Evolutionary conservation across 1,140 invertebrate genomes (phyloP).

Genomic region (Drosophila nigromelanica): DNA sequence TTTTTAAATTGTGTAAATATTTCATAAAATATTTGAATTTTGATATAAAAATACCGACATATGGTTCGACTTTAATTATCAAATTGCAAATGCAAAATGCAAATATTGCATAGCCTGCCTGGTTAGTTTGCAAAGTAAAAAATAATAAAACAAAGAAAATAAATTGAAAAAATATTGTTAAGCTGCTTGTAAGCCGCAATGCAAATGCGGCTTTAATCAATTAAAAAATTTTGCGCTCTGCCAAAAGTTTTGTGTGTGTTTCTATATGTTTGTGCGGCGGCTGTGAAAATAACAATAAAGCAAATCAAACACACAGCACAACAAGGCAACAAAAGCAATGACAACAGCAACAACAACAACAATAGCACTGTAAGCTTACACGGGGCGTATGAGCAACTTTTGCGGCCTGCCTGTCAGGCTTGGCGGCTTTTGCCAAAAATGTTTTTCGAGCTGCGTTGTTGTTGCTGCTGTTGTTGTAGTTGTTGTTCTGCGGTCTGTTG

Average conservation of each 20-base stretch:
- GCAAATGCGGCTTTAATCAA: conserved; percentile 81
- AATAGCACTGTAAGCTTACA: conserved; percentile 31
- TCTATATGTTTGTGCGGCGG: conserved; percentile 31
- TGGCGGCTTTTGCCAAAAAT: conserved; percentile 68
- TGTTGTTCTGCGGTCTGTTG: conserved; percentile 70
- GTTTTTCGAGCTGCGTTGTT: conserved; percentile 44
- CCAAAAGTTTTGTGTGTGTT: conserved; percentile 57
- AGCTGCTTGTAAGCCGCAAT: conserved; percentile 77
- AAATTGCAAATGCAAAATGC: conserved; percentile 47
- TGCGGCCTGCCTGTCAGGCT: conserved; percentile 60
- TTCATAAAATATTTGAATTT: conserved; percentile 13
- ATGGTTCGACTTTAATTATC: conserved; percentile 52
- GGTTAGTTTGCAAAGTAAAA: neutral
- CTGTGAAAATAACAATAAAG: conserved; percentile 56
- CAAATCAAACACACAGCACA: conserved; percentile 50
- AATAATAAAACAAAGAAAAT: conserved; percentile 29
- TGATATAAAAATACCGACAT: conserved; percentile 14
- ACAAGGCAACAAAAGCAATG: conserved; percentile 34
- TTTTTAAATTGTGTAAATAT: conserved; percentile 42
- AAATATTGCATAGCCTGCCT: conserved; percentile 17
- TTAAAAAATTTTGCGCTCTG: conserved; percentile 71
- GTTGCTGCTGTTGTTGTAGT: conserved; percentile 36
- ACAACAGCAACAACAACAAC: conserved; percentile 3
- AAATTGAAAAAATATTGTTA: conserved; percentile 63
- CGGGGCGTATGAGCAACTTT: conserved; percentile 71